Percentiles rank a stretch among this genome's conserved stretches.
Conservation (phyloP, 2,888 invertebrate species). For the Apodemia duryi region DNA sequence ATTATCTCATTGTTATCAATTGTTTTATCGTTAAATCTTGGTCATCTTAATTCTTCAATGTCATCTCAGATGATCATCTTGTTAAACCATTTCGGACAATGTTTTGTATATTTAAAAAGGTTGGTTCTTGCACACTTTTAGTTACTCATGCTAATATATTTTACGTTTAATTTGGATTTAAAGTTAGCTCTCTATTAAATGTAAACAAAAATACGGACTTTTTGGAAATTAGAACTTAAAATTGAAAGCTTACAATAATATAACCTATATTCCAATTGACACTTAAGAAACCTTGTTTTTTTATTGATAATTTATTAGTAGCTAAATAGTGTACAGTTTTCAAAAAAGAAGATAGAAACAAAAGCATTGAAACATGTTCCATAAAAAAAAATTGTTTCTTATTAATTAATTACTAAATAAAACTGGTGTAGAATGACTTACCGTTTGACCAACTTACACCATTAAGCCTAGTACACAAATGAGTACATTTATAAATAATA, state of each 20-base stretch:
- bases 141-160: constrained; percentile 1
- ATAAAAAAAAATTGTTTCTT: no score
- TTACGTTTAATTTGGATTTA: background rate
- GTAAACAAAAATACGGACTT: background rate
- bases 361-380: no score
- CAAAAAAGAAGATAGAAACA: no score
- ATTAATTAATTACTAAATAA: constrained; percentile 9
- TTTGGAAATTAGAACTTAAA: background rate
- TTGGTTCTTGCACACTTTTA: constrained; percentile 41
- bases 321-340: no score
- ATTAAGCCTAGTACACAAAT: constrained; percentile 53
- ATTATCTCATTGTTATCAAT: constrained; percentile 67
- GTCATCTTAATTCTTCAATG: constrained; percentile 50
- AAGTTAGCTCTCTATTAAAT: background rate
- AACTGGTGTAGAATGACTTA: constrained; percentile 5
- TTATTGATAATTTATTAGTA: no score
- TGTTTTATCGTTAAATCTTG: constrained; percentile 57
- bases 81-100: constrained; percentile 41
- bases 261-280: background rate
- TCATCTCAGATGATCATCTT: constrained; percentile 39
- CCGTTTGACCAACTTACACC: constrained; percentile 11
- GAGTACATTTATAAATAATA: constrained; percentile 28
- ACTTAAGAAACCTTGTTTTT: no score
- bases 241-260: background rate
- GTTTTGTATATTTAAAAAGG: constrained; percentile 69